These are phyloP conservation scores for Tachina grossa DNA, from an alignment of 2,888 invertebrate genomes.

Conservation along the genomic window DNA sequence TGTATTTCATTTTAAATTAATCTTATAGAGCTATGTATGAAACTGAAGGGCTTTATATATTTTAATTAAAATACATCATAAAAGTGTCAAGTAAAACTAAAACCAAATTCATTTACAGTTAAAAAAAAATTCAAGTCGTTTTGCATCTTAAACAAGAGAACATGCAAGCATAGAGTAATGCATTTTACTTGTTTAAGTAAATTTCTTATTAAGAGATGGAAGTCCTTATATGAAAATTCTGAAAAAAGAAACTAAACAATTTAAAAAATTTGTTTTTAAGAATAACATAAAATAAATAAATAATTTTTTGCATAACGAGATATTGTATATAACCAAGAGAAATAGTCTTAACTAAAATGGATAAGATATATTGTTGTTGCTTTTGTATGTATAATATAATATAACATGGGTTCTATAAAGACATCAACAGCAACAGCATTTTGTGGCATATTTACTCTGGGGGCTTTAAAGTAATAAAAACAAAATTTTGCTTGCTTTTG, in stretches of 20 bases:
- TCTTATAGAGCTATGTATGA: not conserved
- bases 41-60: not conserved
- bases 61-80: constrained; percentile 33
- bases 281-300: constrained; percentile 33
- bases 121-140: no score
- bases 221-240: not conserved
- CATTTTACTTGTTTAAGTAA: constrained; percentile 42
- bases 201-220: constrained; percentile 26
- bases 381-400: not conserved
- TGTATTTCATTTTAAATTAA: no score
- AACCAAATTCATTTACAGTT: not conserved
- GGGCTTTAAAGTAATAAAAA: constrained; percentile 39
- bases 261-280: not conserved
- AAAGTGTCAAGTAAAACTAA: constrained; percentile 16
- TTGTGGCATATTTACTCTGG: constrained; percentile 43
- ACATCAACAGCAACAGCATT: constrained; percentile 31
- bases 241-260: not conserved
- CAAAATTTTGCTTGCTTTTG: not conserved
- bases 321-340: constrained; percentile 11
- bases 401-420: constrained; percentile 1
- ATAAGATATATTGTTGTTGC: constrained; percentile 4
- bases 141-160: not conserved
- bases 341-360: not conserved
- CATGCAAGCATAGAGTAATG: constrained; percentile 5
- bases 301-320: not conserved